A percentile compares a stretch with the other conserved stretches of the same genome.
Conservation (phyloP, 2,113 vertebrate species). For the Gorilla gorilla region DNA sequence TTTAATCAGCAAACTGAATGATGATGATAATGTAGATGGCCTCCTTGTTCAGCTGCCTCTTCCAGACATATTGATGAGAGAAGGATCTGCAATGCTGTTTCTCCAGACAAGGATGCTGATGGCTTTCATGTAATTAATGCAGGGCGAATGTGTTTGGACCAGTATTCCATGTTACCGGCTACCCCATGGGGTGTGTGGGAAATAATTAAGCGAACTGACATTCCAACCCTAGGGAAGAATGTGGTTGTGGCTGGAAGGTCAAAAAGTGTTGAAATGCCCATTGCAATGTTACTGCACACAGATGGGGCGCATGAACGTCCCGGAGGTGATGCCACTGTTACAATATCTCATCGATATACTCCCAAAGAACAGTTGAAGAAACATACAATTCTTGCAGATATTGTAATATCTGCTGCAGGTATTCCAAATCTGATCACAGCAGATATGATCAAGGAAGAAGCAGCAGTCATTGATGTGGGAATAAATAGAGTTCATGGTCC, state of each 20-base stretch:
- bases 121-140: too few relatives aligned
- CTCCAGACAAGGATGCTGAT: too few relatives aligned
- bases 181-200: too few relatives aligned
- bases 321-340: slow-evolving; percentile 97
- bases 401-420: slow-evolving; percentile 96
- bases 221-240: slow-evolving; percentile 95
- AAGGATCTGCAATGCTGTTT: too few relatives aligned
- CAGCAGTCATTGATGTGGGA: slow-evolving; percentile 95
- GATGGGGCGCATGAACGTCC: slow-evolving; percentile 95
- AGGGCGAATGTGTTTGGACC: too few relatives aligned
- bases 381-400: slow-evolving; percentile 94
- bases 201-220: slow-evolving; percentile 80
- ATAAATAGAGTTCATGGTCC: slow-evolving; percentile 95
- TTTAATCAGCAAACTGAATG: too few relatives aligned
- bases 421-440: slow-evolving; percentile 98
- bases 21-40: too few relatives aligned
- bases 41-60: too few relatives aligned
- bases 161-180: too few relatives aligned
- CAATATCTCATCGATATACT: slow-evolving; percentile 96
- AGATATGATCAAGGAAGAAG: slow-evolving; percentile 98
- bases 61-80: too few relatives aligned
- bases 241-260: slow-evolving; percentile 97
- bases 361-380: slow-evolving; percentile 96
- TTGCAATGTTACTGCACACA: slow-evolving; percentile 97
- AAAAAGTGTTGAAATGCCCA: slow-evolving; percentile 99